Evolutionary conservation across 2,113 vertebrate genomes (phyloP).

Genomic region (Paracyprichromis sp.): DNA sequence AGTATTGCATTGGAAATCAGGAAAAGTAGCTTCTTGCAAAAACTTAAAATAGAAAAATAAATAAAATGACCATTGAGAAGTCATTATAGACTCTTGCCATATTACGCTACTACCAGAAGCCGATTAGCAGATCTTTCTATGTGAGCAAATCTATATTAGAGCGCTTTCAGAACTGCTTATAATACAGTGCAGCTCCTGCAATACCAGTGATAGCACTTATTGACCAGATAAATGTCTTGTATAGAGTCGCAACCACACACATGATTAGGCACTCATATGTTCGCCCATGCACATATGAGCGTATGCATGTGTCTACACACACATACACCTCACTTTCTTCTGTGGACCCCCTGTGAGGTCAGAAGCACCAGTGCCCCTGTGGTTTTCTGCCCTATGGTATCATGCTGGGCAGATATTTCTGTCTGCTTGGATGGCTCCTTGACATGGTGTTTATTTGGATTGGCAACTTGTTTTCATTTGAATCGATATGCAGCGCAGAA

Average conservation of each 20-base stretch:
- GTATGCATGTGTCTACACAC: slow-evolving; percentile 19
- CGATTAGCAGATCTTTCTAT: background rate
- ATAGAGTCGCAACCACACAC: slow-evolving; percentile 48
- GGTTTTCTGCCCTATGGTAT: slow-evolving; percentile 49
- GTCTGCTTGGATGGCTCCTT: slow-evolving; percentile 71
- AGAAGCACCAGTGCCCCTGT: slow-evolving; percentile 56
- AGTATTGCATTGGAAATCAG: background rate
- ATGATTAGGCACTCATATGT: slow-evolving; percentile 56
- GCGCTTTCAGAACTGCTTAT: slow-evolving; percentile 17
- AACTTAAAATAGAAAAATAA: background rate
- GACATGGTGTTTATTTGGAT: slow-evolving; percentile 79
- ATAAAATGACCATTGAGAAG: background rate
- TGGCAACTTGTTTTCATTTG: slow-evolving; percentile 75
- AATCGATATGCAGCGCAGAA: slow-evolving; percentile 62
- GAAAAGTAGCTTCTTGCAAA: background rate
- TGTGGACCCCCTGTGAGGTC: slow-evolving; percentile 44
- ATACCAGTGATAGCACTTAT: slow-evolving; percentile 48
- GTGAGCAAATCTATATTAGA: slow-evolving; percentile 15
- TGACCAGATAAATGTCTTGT: slow-evolving; percentile 59
- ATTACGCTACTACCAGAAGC: background rate
- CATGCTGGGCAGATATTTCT: slow-evolving; percentile 76
- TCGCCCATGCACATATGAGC: slow-evolving; percentile 45
- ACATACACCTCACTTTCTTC: slow-evolving; percentile 22
- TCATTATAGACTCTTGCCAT: background rate
- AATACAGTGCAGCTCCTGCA: slow-evolving; percentile 4